Evolutionary conservation across 2,797 vertebrate genomes (phyloP).

Genomic region (Gymnodraco acuticeps): DNA sequence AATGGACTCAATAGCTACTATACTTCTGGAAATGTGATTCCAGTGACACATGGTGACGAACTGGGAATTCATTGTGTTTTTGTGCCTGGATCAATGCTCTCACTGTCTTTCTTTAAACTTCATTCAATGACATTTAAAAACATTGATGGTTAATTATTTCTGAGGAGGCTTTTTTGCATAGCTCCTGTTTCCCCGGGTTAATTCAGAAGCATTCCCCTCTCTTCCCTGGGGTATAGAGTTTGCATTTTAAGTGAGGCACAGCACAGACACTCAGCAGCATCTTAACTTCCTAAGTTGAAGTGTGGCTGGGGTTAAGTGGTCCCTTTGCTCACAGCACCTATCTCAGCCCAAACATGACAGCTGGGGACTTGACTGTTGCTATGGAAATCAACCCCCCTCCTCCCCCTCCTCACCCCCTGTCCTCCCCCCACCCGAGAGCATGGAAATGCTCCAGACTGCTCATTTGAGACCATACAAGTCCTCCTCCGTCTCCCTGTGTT

Average conservation of each 20-base stretch:
- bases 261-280: slow-evolving; percentile 85
- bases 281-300: slow-evolving; percentile 88
- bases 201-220: slow-evolving; percentile 80
- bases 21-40: slow-evolving; percentile 38
- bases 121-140: slow-evolving; percentile 77
- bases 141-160: slow-evolving; percentile 87
- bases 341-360: slow-evolving; percentile 88
- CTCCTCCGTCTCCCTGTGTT: slow-evolving; percentile 74
- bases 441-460: slow-evolving; percentile 84
- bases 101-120: slow-evolving; percentile 52
- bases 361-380: slow-evolving; percentile 88
- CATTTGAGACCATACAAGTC: slow-evolving; percentile 83
- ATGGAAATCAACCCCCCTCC: slow-evolving; percentile 78
- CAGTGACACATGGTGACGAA: slow-evolving; percentile 49
- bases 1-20: slow-evolving; percentile 28
- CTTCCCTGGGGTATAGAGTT: slow-evolving; percentile 82
- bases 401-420: slow-evolving; percentile 31
- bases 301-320: slow-evolving; percentile 89
- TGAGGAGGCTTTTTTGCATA: slow-evolving; percentile 73
- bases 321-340: slow-evolving; percentile 86
- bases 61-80: slow-evolving; percentile 49
- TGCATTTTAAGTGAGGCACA: slow-evolving; percentile 87
- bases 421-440: slow-evolving; percentile 52
- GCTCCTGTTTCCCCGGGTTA: slow-evolving; percentile 78
- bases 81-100: slow-evolving; percentile 44